Base-by-base conservation (phyloP, 2,113 vertebrate species). In the Pantherophis guttatus region DNA sequence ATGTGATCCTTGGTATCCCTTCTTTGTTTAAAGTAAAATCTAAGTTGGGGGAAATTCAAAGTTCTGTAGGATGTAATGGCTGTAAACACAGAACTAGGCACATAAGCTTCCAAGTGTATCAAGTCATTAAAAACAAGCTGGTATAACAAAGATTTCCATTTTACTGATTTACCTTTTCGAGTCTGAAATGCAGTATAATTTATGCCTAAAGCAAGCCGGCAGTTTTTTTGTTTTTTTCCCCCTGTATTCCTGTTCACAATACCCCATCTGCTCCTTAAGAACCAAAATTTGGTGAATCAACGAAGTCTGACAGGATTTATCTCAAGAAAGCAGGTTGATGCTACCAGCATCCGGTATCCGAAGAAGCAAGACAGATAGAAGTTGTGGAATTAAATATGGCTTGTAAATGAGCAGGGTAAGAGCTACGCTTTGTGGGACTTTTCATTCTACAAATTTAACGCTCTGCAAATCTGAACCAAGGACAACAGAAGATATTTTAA, bases 281-380 rank as follows among this genome's bases (percentile, higher is more conserved):
- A 97, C 98, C 97, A 98, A 97, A 98, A 98, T 98, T 98, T 98
- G 98, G 98, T 98, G 98, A 98, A 98, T 98, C 98, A 98, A 96
- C 95, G 96, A 97, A 97, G 98, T 97, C 97, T 98, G 98, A 98
- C 98, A 98, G 97, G 98, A 97, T 97, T 97, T 98, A 99, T 99
- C 98, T 98, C 98, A 96, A 96, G 97, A 97, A 98, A 97, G 98
- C 98, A 98, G 96, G 96, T 95, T 23, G 95, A 97, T 97, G 98
- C 95, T 96, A 97, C 96, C 94, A 97, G 96, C 97, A 97, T 96
- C 97, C 95, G 96, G 94, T 98, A 98, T 98, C 97, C 98, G 94
- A 98, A 97, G 98, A 98, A 98, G 98, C 96, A 95, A 96, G 94
- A 95, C 95, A 92, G 98, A 98, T 98, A 98, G 98, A 62, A 98